phyloP scores from a whole-genome alignment of 2,113 vertebrate species.

The Sigmodon hispidus region DNA sequence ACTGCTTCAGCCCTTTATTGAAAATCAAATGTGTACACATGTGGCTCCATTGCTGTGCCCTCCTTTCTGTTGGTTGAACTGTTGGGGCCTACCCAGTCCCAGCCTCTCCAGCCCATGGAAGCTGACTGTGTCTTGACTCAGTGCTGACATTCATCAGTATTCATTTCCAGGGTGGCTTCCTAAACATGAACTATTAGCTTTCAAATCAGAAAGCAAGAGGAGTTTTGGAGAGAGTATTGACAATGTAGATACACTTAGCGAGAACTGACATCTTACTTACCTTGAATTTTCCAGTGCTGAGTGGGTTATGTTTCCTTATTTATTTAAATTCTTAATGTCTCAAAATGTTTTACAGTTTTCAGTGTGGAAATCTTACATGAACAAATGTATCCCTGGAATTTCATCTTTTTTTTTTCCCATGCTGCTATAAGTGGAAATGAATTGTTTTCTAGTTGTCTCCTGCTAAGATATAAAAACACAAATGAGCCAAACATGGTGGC shows the following conservation, averaged over 20 bases:
- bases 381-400: neutral
- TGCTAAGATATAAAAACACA: neutral
- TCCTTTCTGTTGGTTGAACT: neutral
- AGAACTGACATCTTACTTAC: neutral
- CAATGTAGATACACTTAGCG: neutral
- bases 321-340: neutral
- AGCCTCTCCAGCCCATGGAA: neutral
- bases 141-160: neutral
- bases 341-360: neutral
- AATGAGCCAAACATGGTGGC: neutral
- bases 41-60: rapidly evolving
- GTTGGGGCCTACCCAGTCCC: neutral
- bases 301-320: neutral
- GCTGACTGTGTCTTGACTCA: neutral
- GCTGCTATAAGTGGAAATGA: neutral
- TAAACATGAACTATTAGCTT: neutral
- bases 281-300: neutral
- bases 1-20: neutral
- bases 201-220: neutral
- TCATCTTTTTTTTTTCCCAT: neutral
- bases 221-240: neutral
- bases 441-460: neutral
- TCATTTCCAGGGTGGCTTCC: neutral
- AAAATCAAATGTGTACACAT: rapidly evolving
- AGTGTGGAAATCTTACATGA: neutral